Evolutionary conservation across 2,888 invertebrate genomes (phyloP).

Genomic region (Bibio marci): DNA sequence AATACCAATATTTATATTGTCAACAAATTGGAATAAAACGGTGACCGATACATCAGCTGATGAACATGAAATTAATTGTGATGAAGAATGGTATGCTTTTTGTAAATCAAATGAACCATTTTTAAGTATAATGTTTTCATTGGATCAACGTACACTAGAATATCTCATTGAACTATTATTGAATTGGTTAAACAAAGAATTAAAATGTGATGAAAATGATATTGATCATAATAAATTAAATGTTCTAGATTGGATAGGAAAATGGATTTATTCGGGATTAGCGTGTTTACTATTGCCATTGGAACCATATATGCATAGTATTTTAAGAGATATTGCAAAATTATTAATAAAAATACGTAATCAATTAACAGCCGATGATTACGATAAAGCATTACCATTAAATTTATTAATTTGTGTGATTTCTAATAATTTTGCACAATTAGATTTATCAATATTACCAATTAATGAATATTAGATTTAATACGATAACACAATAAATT

Average conservation of each 20-base stretch:
- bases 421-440: conserved; percentile 22
- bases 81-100: conserved; percentile 18
- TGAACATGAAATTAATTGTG: background rate
- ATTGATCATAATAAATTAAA: background rate
- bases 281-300: conserved; percentile 25
- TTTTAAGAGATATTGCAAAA: conserved; percentile 22
- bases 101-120: conserved; percentile 20
- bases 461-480: background rate
- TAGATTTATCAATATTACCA: conserved; percentile 20
- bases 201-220: background rate
- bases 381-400: conserved; percentile 19
- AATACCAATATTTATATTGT: background rate
- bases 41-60: conserved; percentile 8
- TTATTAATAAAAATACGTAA: conserved; percentile 20
- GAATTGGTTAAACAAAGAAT: conserved; percentile 18
- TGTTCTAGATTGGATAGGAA: conserved; percentile 23
- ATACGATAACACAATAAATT: too few species aligned
- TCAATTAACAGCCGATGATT: conserved; percentile 14
- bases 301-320: conserved; percentile 23
- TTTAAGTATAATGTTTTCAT: conserved; percentile 19
- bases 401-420: conserved; percentile 26
- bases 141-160: conserved; percentile 23
- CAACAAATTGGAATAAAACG: too few species aligned
- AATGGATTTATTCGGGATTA: conserved; percentile 25
- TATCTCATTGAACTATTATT: conserved; percentile 19